Base-by-base conservation (phyloP, 2,888 invertebrate genomes). In the Lissonota sp. region DNA sequence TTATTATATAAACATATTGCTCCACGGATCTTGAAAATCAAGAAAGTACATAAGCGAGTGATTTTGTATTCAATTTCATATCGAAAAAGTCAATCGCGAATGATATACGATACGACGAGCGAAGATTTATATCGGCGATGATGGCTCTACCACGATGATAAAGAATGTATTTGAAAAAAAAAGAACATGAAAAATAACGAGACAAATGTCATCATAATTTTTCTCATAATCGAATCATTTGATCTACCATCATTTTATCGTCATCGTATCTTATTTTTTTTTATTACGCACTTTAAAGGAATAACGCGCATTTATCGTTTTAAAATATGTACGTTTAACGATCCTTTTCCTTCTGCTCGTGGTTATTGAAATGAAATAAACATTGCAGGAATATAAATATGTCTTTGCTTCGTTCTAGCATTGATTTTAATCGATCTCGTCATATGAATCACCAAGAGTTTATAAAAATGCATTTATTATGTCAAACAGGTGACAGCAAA, bases 401-500 rank as follows among this genome's bases (percentile, higher is more conserved):
- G 40, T 62, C n/a, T 53, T n/a, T n/a, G 42, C 7, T 39, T 71
- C 53, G 63, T 70, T 70, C 44, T 66, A 42, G 72, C 73, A 64
- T 77, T 77, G 77, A 81, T 81, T 81, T 63, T 77, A 73, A 81
- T 81, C 80, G 44, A 55, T 12, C 46, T 14, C 8, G 63, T 80
- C 67, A 42, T 49, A 60, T 82, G 67, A 76, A 76, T 75, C 62
- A 37, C 62, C 7, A 3, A 39, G 12, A 53, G 7, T n/a, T 26
- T 26, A n/a, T 37, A n/a, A 7, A 40, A 12, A 26, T n/a, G 37
- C 46, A 60, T 6, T 39, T 26, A 42, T 10, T 49, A 10, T 58
- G 12, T 10, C 7, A 5, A 14, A 37, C 93, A 93, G 95, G 95
- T 76, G 95, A 95, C 88, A 94, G 94, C 87, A 95, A 95, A 83